These are phyloP conservation scores for Gobio occitaniae DNA, from an alignment of 2,797 vertebrate species.

Conservation along the genomic window DNA sequence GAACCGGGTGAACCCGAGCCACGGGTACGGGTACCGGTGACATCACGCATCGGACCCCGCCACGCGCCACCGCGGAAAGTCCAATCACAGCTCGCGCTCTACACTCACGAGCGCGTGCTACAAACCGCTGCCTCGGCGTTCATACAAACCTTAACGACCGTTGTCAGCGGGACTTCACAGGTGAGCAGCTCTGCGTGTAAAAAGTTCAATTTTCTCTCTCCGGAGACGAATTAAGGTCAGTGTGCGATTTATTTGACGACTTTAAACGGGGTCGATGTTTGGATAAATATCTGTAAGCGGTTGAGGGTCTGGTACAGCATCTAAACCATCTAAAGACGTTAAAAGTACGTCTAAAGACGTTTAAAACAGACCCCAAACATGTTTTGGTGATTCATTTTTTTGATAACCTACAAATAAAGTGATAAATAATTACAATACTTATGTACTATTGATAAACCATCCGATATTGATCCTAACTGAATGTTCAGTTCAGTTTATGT, in stretches of 20 bases:
- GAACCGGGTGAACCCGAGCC: slow-evolving; percentile 72
- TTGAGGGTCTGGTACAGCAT: not conserved
- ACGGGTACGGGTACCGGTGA: slow-evolving; percentile 58
- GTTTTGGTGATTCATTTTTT: too few relatives aligned
- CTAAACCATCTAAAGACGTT: not conserved
- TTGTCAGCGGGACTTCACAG: not conserved
- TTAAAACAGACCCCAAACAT: not conserved
- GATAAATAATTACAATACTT: not conserved
- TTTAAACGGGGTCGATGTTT: not conserved
- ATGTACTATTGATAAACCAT: not conserved
- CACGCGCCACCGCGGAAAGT: slow-evolving; percentile 76
- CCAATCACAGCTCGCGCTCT: slow-evolving; percentile 70
- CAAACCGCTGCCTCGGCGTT: slow-evolving; percentile 19
- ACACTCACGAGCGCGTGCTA: slow-evolving; percentile 26
- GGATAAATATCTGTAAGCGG: not conserved
- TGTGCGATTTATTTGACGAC: not conserved
- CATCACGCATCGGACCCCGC: slow-evolving; percentile 62
- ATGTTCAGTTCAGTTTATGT: too few relatives aligned
- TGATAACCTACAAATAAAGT: not conserved
- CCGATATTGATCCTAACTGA: not conserved
- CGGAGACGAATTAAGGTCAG: not conserved
- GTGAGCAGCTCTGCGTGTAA: not conserved
- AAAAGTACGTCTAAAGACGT: too few relatives aligned
- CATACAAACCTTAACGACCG: not conserved
- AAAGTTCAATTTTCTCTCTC: not conserved